These are phyloP conservation scores for Catocala fraxini DNA, from an alignment of 2,888 invertebrate species.

Conservation along the genomic window DNA sequence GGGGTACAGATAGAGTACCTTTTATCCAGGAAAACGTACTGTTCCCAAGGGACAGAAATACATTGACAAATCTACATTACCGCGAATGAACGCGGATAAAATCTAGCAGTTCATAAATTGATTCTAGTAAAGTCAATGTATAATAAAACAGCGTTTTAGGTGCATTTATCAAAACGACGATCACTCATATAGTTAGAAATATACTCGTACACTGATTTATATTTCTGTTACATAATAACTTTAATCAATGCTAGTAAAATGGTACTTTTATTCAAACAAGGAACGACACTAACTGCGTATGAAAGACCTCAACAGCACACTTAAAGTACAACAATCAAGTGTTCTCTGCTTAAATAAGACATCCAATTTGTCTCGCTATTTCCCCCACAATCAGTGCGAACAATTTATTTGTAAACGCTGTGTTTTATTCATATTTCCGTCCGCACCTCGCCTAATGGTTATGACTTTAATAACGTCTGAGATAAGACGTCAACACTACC, in stretches of 20 bases:
- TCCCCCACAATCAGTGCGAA: slow-evolving; percentile 37
- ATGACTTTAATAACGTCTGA: slow-evolving; percentile 35
- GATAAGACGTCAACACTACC: not conserved
- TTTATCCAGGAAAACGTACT: too few relatives aligned
- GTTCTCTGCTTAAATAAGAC: slow-evolving; percentile 40
- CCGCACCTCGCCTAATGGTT: slow-evolving; percentile 27
- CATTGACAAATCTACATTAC: too few relatives aligned
- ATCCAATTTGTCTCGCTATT: slow-evolving; percentile 45
- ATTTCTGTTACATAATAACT: too few relatives aligned
- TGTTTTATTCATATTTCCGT: slow-evolving; percentile 47
- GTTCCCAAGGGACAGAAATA: too few relatives aligned
- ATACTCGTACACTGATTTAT: not conserved
- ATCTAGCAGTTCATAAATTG: too few relatives aligned
- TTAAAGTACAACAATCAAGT: slow-evolving; percentile 25
- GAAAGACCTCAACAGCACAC: not conserved
- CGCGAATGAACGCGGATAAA: too few relatives aligned
- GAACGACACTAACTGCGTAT: not conserved
- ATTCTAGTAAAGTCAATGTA: too few relatives aligned
- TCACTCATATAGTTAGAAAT: too few relatives aligned
- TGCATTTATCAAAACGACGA: too few relatives aligned
- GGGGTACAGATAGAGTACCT: too few relatives aligned
- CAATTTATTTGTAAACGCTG: slow-evolving; percentile 46
- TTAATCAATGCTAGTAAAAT: too few relatives aligned
- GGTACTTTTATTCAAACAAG: not conserved
- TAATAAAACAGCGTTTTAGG: too few relatives aligned